phyloP scores from a whole-genome alignment of 2,113 vertebrate species.

The Bothrops jararaca region DNA sequence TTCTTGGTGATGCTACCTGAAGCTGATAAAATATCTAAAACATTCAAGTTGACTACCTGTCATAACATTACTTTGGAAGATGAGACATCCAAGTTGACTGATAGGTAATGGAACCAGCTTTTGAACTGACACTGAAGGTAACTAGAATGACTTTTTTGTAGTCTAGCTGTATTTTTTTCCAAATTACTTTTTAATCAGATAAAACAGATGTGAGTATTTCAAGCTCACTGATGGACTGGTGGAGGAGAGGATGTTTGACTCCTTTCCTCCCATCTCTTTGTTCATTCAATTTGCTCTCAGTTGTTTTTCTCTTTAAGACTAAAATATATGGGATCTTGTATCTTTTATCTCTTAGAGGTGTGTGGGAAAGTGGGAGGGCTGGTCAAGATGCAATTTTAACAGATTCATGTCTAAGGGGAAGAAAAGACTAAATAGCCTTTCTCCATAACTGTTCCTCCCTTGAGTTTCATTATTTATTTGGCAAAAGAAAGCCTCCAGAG shows the following conservation, averaged over 20 bases:
- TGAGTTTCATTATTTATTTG: not conserved
- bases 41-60: not conserved
- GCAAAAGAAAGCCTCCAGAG: not conserved
- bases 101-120: not conserved
- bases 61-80: not conserved
- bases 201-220: not conserved
- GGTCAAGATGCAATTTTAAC: not conserved
- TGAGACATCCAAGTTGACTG: not conserved
- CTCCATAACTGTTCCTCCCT: not conserved
- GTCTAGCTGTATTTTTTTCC: not conserved
- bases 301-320: not conserved
- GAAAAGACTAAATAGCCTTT: not conserved
- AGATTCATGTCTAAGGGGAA: not conserved
- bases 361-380: not conserved
- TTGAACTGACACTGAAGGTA: not conserved
- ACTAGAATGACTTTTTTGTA: not conserved
- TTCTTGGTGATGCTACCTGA: not conserved
- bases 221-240: not conserved
- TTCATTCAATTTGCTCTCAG: not conserved
- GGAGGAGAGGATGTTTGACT: not conserved
- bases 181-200: not conserved
- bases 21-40: not conserved
- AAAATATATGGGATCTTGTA: not conserved
- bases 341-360: not conserved
- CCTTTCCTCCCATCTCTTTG: not conserved